Evolutionary conservation across 2,888 invertebrate genomes (phyloP).

Genomic region (Malachius bipustulatus): DNA sequence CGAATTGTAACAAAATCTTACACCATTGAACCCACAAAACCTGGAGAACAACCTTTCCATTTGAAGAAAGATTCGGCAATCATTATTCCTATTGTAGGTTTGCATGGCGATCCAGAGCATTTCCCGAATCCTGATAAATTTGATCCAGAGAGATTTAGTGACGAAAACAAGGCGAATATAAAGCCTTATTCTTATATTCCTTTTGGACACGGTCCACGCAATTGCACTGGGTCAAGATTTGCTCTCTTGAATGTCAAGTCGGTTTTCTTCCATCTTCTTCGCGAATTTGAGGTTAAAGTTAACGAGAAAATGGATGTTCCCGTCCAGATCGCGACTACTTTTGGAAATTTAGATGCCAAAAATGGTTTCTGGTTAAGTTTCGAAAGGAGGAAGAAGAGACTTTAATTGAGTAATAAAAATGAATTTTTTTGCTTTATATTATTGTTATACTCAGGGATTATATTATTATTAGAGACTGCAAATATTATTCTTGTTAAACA

Average conservation of each 20-base stretch:
- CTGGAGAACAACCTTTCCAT: conserved; percentile 17
- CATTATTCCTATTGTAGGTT: conserved; percentile 30
- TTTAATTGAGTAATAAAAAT: too few relatives aligned
- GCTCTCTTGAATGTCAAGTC: conserved; percentile 15
- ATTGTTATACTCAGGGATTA: too few relatives aligned
- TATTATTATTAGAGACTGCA: too few relatives aligned
- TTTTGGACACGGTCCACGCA: conserved; percentile 33
- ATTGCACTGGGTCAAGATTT: conserved; percentile 27
- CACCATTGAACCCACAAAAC: conserved; percentile 22
- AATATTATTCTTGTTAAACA: too few relatives aligned
- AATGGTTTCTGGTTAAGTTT: too few relatives aligned
- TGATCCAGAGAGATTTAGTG: conserved; percentile 39
- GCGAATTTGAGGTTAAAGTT: conserved; percentile 14
- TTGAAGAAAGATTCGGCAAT: conserved; percentile 26
- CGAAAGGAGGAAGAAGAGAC: conserved; percentile 6
- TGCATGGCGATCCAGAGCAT: conserved; percentile 36
- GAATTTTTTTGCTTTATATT: too few relatives aligned
- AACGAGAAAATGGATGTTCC: conserved; percentile 15
- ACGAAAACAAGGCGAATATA: too few relatives aligned
- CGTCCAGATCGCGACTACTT: too few relatives aligned
- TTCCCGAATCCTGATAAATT: conserved; percentile 38
- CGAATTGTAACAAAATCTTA: conserved; percentile 42
- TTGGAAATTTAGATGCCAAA: too few relatives aligned
- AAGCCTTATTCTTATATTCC: too few relatives aligned
- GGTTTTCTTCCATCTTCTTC: conserved; percentile 13